Conservation (phyloP, 2,113 vertebrate species). For the Paramisgurnus dabryanus region DNA sequence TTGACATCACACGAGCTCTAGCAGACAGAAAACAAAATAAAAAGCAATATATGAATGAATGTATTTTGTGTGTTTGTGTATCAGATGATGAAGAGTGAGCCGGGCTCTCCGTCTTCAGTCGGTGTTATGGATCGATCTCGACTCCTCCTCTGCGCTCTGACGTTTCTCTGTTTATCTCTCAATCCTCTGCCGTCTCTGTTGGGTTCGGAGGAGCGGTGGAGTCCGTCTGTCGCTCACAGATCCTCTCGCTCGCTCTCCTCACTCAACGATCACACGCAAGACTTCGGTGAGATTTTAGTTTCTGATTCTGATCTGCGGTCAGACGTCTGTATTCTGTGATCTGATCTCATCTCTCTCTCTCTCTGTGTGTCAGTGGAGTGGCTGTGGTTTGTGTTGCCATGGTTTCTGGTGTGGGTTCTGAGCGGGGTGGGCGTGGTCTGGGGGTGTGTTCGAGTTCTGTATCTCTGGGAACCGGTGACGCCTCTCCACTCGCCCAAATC, state of each 20-base stretch:
- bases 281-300: slow-evolving; percentile 66
- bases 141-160: slow-evolving; percentile 92
- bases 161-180: slow-evolving; percentile 93
- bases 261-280: slow-evolving; percentile 76
- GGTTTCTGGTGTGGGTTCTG: slow-evolving; percentile 90
- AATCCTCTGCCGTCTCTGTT: slow-evolving; percentile 92
- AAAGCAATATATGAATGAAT: no score
- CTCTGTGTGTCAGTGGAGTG: slow-evolving; percentile 71
- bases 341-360: neutral
- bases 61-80: neutral
- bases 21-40: no score
- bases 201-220: slow-evolving; percentile 62
- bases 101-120: slow-evolving; percentile 86
- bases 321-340: neutral
- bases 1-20: no score
- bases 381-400: slow-evolving; percentile 93
- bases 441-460: slow-evolving; percentile 90
- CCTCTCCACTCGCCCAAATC: slow-evolving; percentile 91
- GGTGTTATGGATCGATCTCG: slow-evolving; percentile 99
- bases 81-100: slow-evolving; percentile 96
- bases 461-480: slow-evolving; percentile 92
- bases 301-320: neutral
- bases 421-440: slow-evolving; percentile 92
- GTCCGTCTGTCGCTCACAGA: slow-evolving; percentile 62
- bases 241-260: slow-evolving; percentile 80